Percentiles rank a stretch among this genome's conserved stretches.
Conservation (phyloP, 53 echinoderm and acorn worm species). For the Apostichopus leukothele region DNA sequence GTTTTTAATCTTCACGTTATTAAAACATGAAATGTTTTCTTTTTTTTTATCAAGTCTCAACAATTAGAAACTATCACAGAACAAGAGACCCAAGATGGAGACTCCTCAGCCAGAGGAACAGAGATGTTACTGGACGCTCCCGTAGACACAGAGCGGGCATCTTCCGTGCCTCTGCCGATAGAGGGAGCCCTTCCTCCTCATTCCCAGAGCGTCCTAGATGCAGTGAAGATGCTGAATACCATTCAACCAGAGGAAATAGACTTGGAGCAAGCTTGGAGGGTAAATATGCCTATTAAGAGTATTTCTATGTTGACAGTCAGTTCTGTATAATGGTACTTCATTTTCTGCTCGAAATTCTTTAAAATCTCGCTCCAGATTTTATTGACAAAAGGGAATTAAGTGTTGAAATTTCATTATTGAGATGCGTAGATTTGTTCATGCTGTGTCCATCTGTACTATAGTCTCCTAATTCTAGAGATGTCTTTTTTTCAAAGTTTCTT, state of each 20-base stretch:
- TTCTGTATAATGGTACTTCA: too few relatives aligned
- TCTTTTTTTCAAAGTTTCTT: too few relatives aligned
- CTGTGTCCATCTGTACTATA: too few relatives aligned
- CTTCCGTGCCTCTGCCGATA: slow-evolving; percentile 63
- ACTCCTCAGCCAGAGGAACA: slow-evolving; percentile 21
- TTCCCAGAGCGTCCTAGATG: slow-evolving; percentile 24
- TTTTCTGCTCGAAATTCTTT: too few relatives aligned
- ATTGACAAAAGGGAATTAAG: too few relatives aligned
- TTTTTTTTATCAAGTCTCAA: not conserved
- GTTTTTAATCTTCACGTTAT: too few relatives aligned
- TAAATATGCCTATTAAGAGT: slow-evolving; percentile 7
- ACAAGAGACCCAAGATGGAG: slow-evolving; percentile 14
- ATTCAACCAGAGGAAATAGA: slow-evolving; percentile 60
- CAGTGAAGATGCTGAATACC: slow-evolving; percentile 37
- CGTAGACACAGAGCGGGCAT: not conserved
- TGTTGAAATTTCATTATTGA: too few relatives aligned
- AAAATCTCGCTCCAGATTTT: too few relatives aligned
- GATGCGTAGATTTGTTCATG: too few relatives aligned
- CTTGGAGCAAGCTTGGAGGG: slow-evolving; percentile 86
- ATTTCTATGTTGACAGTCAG: too few relatives aligned
- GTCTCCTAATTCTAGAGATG: too few relatives aligned
- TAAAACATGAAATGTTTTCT: too few relatives aligned
- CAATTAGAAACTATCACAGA: slow-evolving; percentile 36
- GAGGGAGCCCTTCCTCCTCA: slow-evolving; percentile 46
- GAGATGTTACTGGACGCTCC: not conserved